Percentiles rank a stretch among this genome's conserved stretches.
Conservation (phyloP, 2,797 vertebrate genomes). For the Argentina silus region DNA sequence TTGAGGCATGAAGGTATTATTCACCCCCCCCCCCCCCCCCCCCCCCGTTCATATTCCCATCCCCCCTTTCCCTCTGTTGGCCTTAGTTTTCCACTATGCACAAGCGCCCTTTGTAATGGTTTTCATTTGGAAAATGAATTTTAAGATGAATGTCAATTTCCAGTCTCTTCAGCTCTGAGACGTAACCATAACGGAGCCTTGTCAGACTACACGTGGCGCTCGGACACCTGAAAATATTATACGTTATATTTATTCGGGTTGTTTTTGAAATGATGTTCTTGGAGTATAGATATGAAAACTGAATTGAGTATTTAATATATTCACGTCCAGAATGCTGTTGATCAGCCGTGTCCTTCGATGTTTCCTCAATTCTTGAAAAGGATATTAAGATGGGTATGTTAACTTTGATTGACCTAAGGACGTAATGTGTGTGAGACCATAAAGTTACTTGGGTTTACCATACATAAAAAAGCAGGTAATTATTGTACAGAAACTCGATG, state of each 20-base stretch:
- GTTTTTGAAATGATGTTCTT: conserved; percentile 53
- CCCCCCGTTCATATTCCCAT: conserved; percentile 22
- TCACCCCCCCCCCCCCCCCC: not conserved
- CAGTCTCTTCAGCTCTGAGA: conserved; percentile 67
- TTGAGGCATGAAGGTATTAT: not conserved
- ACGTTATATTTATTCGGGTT: conserved; percentile 72
- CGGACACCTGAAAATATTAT: conserved; percentile 69
- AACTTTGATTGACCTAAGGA: conserved; percentile 49
- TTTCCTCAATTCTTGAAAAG: conserved; percentile 48
- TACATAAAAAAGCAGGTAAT: conserved; percentile 27
- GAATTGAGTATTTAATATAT: conserved; percentile 65
- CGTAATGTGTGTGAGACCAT: conserved; percentile 55
- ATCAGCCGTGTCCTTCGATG: conserved; percentile 68
- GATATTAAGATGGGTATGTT: conserved; percentile 36
- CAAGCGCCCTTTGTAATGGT: conserved; percentile 52
- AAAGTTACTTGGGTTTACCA: conserved; percentile 43
- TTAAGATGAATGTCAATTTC: conserved; percentile 65
- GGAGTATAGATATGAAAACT: conserved; percentile 37
- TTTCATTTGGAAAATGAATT: conserved; percentile 38
- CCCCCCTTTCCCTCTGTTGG: conserved; percentile 48
- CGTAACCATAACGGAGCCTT: conserved; percentile 54
- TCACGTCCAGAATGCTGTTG: conserved; percentile 73
- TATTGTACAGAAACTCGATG: conserved; percentile 61
- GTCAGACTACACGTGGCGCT: conserved; percentile 47
- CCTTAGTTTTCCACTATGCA: conserved; percentile 80